Evolutionary conservation across 2,797 vertebrate genomes (phyloP), one percentile per base, ranked within the genome.

Genomic region (Allobates femoralis): DNA sequence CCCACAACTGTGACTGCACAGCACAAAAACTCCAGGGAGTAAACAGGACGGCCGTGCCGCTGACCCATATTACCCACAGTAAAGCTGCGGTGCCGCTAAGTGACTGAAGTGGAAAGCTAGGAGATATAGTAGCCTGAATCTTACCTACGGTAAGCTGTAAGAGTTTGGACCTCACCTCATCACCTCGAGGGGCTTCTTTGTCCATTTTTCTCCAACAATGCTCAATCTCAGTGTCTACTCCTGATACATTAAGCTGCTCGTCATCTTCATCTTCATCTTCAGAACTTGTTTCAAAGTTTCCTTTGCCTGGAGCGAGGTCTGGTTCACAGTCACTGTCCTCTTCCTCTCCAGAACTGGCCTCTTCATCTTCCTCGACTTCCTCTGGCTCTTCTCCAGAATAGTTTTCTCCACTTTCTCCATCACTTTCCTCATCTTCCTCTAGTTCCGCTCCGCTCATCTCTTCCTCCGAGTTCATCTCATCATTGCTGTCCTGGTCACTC

Each of bases 221-320:
- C 41, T 97, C 93, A 0, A 99, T 94, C 89, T 96, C 94, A 60
- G 95, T 93, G 88, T 97, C 96, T 5, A 89, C 93, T 8, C 81
- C 91, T 82, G 96, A 90, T 3, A 94, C 1, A 2, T 41, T 26
- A 0, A 92, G 91, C 78, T 93, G 41, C 0, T 46, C 41, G 41
- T 46, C 91, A 2, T 95, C 92, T 5, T 95, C 91, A 58, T 93
- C 90, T 2, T 90, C 97, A 41, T 99, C 97, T 0, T 99, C 98
- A 0, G 98, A 99, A 93, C 98, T 99, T 0, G 96, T 97, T 94
- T 99, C 98, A 1, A 99, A 55, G 92, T 99, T 99, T 56, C 98
- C 98, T 91, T 95, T 97, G 26, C 98, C 98, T 87, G 98, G 91
- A 26, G 98, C 98, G 89, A 98, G 92, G 89, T 99, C 98, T 26